phyloP scores from a whole-genome alignment of 2,797 vertebrate genomes.

The Lutjanus campechanus region DNA sequence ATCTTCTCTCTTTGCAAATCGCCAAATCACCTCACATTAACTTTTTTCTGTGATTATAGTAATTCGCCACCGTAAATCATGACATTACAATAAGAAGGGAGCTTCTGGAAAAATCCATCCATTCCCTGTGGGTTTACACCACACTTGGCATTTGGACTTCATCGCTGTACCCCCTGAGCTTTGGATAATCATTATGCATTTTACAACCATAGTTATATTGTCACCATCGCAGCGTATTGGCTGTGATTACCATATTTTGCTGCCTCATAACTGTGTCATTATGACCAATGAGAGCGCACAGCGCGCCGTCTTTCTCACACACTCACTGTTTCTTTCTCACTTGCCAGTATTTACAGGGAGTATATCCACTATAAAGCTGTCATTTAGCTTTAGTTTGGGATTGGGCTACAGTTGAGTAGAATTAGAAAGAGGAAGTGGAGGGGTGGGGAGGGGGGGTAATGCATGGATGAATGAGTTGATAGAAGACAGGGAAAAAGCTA shows the following conservation, averaged over 20 bases:
- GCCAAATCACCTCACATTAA: constrained; percentile 18
- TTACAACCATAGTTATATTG: constrained; percentile 52
- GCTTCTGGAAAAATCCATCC: constrained; percentile 26
- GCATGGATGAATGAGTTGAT: constrained; percentile 5
- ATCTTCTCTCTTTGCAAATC: constrained; percentile 10
- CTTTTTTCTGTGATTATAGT: constrained; percentile 34
- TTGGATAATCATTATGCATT: constrained; percentile 53
- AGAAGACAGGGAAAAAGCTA: constrained; percentile 18
- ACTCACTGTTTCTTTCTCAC: constrained; percentile 6
- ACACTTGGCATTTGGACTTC: constrained; percentile 60
- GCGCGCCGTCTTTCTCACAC: constrained; percentile 3
- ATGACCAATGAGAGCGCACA: constrained; percentile 40
- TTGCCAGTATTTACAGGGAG: constrained; percentile 46
- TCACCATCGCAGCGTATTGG: constrained; percentile 38
- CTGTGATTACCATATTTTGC: constrained; percentile 63
- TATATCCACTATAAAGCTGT: constrained; percentile 35
- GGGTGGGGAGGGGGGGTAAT: not conserved
- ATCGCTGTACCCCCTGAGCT: constrained; percentile 45
- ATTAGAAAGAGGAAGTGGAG: not conserved
- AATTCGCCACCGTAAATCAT: constrained; percentile 34
- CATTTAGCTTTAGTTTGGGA: constrained; percentile 41
- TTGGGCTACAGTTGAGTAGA: constrained; percentile 26
- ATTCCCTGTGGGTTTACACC: constrained; percentile 45
- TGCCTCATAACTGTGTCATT: constrained; percentile 52
- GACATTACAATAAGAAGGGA: constrained; percentile 23